Conservation (phyloP, 2,113 vertebrate genomes). For the Toxostoma redivivum region DNA sequence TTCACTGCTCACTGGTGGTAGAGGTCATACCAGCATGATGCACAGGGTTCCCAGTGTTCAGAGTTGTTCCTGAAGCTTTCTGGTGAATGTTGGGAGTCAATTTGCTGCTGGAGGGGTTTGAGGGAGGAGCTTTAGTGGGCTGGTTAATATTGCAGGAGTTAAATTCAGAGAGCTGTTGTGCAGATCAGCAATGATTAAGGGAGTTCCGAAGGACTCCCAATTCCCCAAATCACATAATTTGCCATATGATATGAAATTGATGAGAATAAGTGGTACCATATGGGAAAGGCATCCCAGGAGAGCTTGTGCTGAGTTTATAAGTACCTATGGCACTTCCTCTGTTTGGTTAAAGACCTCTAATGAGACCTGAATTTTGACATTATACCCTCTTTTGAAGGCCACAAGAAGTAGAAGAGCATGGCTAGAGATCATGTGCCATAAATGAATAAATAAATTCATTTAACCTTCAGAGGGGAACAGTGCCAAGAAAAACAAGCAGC, state of each 20-base stretch:
- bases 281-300: neutral
- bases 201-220: neutral
- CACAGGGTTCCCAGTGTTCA: neutral
- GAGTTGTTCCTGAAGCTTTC: neutral
- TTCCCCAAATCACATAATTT: constrained; percentile 22
- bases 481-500: constrained; percentile 7
- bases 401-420: neutral
- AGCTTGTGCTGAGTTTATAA: neutral
- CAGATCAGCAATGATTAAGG: neutral
- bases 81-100: fast-evolving
- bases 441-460: neutral
- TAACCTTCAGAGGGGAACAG: neutral
- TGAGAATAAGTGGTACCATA: neutral
- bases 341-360: constrained; percentile 6
- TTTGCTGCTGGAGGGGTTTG: neutral
- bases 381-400: neutral
- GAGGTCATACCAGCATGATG: fast-evolving
- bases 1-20: neutral
- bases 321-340: neutral
- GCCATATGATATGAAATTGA: neutral
- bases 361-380: neutral
- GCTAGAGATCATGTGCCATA: neutral
- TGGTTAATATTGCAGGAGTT: neutral
- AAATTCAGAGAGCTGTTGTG: neutral
- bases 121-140: neutral